Conservation (phyloP, 2,888 invertebrate species). For the Clunio marinus region DNA sequence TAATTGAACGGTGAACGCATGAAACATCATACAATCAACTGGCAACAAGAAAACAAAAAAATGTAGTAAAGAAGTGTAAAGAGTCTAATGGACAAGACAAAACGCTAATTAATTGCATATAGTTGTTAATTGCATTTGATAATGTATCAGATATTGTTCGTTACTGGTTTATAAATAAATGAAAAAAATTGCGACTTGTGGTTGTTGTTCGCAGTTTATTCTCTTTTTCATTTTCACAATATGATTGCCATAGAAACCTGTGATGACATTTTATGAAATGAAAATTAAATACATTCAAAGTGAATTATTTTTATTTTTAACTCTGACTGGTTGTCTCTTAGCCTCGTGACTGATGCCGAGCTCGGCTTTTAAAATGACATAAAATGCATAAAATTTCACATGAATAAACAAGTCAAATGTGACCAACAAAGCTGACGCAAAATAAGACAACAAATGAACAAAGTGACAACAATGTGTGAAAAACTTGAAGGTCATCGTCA, state of each 20-base stretch:
- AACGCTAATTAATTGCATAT: background rate
- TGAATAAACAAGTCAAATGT: background rate
- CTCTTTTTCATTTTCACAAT: background rate
- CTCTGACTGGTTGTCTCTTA: background rate
- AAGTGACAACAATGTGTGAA: background rate
- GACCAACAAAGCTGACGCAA: conserved; percentile 5
- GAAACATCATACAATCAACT: too few species aligned
- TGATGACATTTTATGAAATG: too few species aligned
- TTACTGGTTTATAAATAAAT: background rate
- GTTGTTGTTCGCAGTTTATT: background rate
- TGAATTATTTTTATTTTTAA: too few species aligned
- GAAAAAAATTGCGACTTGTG: background rate
- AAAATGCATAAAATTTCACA: background rate
- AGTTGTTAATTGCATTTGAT: background rate
- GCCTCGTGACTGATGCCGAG: background rate
- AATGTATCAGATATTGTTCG: background rate
- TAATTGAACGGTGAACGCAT: too few species aligned
- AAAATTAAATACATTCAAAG: too few species aligned
- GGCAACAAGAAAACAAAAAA: too few species aligned
- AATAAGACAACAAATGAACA: background rate
- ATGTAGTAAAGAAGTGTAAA: too few species aligned
- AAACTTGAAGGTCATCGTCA: background rate
- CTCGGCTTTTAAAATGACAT: background rate
- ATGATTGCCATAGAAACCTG: too few species aligned
- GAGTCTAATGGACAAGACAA: background rate